Base-by-base conservation (phyloP, 2,113 vertebrate genomes). In the Phrynosoma platyrhinos region DNA sequence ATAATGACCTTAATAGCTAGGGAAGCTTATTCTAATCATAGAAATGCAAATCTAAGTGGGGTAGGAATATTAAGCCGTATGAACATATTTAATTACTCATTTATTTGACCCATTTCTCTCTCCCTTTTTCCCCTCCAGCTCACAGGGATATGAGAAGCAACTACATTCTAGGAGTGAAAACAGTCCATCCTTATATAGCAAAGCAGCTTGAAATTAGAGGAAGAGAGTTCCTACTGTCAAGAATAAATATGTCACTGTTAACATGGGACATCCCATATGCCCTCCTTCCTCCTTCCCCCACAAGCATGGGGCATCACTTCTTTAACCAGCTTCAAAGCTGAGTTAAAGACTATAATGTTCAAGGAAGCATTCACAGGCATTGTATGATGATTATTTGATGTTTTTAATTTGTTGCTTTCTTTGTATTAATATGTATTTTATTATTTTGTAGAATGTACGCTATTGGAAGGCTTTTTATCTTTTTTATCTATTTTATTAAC, bases 61-160 rank as follows among this genome's bases (percentile, higher is more conserved):
- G 66, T 72, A 89, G 72, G 5, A 88, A 21, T 77, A 91, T 71
- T 30, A 13, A 94, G 62, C 2, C n/a, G 47, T 62, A 80, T 0
- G 20, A 90, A 77, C 55, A 87, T n/a, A 23, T 80, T 83, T 82
- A 81, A 92, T 92, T 82, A 79, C 84, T 80, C 52, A 0, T 86
- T 91, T 79, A 53, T 87, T 79, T 89, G 88, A 87, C 90, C 84
- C 79, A 68, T 23, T 94, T 94, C 80, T 88, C 53, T 21, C 84
- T 72, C 72, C 1, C 0, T 47, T 83, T 53, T 0, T 7, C 52
- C 36, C 53, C 82, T 53, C 47, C 21, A 47, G 42, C 68, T 82
- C 47, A 27, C 0, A 36, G 30, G 88, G 42, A 52, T 90, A 83
- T 83, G 82, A 36, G 53, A 85, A 69, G 64, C 79, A 47, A 72